Base-by-base conservation (phyloP, 2,888 invertebrate species). In the Eupelmus urozonus region DNA sequence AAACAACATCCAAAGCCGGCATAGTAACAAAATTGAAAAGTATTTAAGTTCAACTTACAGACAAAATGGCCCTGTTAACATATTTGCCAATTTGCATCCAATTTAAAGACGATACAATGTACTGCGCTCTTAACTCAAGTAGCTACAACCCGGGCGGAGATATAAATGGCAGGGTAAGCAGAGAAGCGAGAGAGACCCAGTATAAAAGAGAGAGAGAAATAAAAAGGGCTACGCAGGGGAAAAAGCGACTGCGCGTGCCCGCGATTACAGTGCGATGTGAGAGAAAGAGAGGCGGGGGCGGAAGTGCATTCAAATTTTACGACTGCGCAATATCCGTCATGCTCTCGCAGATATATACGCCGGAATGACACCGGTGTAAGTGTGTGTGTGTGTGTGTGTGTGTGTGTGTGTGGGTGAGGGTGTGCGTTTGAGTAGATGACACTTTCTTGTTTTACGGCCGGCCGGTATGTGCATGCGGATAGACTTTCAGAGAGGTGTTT, bases 271-370 rank as follows among this genome's bases (percentile, higher is more conserved):
- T 25, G n/a, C 18, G 18, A 51, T n/a, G 51, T 1, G 57, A 59
- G 27, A 42, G 57, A 29, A 7, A 53, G 25, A 27, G 40, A 49
- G 59, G 59, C 9, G 66, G 49, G 29, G 66, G 34, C 45, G 73
- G 65, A 60, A 67, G n/a, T 66, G 66, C 60, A 79, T 79, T 78
- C 67, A 65, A 76, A 79, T 79, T 75, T 79, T 76, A 76, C 55
- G 75, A 79, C 62, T 60, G 40, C 5, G 70, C 79, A 72, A 79
- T 78, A 74, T 70, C 74, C 55, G 70, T 74, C 74, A 72, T 42
- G 40, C 55, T 65, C 7, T 18, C 23, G 23, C 16, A 13, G 18
- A 60, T 70, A 45, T 42, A n/a, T n/a, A 16, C 70, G 49, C 2
- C 2, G 66, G 27, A 70, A 57, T 59, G 66, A 59, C 29, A 53